phyloP scores from a whole-genome alignment of 2,797 vertebrate species.

The Typhlichthys subterraneus region DNA sequence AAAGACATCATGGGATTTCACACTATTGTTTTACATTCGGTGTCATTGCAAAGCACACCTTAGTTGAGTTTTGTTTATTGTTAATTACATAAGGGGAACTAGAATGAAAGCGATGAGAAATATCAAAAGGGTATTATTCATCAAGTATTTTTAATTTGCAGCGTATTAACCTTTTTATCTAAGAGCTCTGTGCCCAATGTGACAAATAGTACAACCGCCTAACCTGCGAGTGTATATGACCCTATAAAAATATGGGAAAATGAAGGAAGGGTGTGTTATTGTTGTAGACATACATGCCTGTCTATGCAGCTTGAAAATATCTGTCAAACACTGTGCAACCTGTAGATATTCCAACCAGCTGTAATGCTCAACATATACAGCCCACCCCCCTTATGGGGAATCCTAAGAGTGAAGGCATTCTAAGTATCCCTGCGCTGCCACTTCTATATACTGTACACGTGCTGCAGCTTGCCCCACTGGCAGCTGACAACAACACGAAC shows the following conservation, averaged over 20 bases:
- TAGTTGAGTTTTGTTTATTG: background rate
- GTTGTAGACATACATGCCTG: conserved; percentile 52
- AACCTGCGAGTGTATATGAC: conserved; percentile 19
- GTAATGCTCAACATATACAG: conserved; percentile 14
- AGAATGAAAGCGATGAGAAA: conserved; percentile 13
- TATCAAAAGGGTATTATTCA: no score
- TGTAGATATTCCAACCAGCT: conserved; percentile 41
- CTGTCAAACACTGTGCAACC: conserved; percentile 48
- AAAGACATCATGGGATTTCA: conserved; percentile 31
- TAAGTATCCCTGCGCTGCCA: conserved; percentile 32
- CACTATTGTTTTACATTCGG: conserved; percentile 15
- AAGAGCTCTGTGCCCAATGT: no score
- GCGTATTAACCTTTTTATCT: no score
- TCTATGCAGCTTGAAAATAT: conserved; percentile 35
- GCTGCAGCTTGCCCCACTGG: conserved; percentile 58
- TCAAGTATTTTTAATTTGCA: no score
- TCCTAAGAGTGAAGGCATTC: conserved; percentile 34
- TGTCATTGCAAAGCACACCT: background rate
- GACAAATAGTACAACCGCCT: no score
- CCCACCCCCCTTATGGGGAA: background rate
- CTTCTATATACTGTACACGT: conserved; percentile 25
- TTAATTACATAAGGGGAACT: conserved; percentile 20
- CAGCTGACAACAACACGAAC: conserved; percentile 50
- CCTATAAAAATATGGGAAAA: conserved; percentile 32
- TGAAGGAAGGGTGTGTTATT: conserved; percentile 40